A percentile compares a stretch with the other conserved stretches of the same genome.
phyloP scores from a whole-genome alignment of 2,888 invertebrate genomes.

The Baronia brevicornis region DNA sequence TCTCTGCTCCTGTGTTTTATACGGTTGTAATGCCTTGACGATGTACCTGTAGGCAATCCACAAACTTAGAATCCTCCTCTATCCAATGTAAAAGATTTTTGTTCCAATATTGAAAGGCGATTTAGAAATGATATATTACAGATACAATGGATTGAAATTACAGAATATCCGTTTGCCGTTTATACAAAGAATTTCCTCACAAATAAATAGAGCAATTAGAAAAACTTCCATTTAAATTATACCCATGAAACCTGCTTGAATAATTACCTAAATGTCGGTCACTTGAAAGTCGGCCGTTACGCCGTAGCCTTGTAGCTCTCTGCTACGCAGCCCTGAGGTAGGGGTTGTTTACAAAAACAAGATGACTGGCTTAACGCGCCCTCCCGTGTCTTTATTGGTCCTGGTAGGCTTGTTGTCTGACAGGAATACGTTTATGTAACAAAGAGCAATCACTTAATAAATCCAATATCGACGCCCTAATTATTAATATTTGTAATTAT shows the following conservation, averaged over 20 bases:
- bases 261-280: conserved; percentile 10
- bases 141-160: no score
- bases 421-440: conserved; percentile 29
- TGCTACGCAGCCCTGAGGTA: conserved; percentile 30
- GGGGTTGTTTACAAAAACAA: conserved; percentile 67
- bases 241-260: background rate
- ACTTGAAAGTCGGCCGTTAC: conserved; percentile 14
- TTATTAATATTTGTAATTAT: conserved; percentile 1
- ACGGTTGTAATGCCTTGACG: no score
- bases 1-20: no score
- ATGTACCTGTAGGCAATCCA: no score
- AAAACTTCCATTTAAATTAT: background rate
- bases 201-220: no score
- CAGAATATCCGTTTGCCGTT: no score
- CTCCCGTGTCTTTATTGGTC: conserved; percentile 55
- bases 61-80: no score
- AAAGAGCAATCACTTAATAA: conserved; percentile 6
- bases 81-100: no score
- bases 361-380: conserved; percentile 64
- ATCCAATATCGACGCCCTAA: no score
- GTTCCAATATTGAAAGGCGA: no score
- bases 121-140: no score
- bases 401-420: conserved; percentile 52
- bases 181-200: no score
- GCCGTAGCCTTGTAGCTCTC: conserved; percentile 26